Conservation (phyloP, 2,797 vertebrate species). For the Thripadectes ignobilis region DNA sequence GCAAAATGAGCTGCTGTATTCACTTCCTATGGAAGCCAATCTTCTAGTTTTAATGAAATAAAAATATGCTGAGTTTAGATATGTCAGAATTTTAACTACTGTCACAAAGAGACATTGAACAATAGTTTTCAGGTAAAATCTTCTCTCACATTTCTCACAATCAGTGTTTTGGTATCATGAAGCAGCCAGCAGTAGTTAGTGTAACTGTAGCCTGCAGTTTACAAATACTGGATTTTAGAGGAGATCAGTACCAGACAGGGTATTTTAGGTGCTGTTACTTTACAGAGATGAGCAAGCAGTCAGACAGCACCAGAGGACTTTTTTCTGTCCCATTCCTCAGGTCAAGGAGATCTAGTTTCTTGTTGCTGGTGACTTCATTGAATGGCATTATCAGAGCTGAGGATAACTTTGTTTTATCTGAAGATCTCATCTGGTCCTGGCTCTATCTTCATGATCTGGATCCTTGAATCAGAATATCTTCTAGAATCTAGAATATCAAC, state of each 20-base stretch:
- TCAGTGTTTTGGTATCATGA: background rate
- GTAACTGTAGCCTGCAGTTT: background rate
- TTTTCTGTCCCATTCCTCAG: background rate
- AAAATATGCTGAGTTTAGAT: background rate
- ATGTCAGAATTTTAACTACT: background rate
- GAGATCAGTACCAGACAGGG: background rate
- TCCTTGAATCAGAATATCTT: background rate
- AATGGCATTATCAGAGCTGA: background rate
- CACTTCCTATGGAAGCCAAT: background rate
- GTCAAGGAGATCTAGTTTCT: background rate
- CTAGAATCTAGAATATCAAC: background rate
- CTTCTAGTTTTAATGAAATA: background rate
- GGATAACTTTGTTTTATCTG: background rate
- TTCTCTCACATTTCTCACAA: background rate
- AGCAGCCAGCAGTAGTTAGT: background rate
- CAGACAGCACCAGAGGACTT: background rate
- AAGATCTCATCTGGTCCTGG: background rate
- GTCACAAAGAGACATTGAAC: background rate
- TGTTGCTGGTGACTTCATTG: background rate
- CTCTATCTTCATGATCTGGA: background rate
- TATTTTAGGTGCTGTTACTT: background rate
- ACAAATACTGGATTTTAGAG: background rate
- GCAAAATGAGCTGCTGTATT: background rate
- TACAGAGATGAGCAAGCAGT: background rate
- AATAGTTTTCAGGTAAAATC: background rate